Conservation (phyloP, 2,888 invertebrate species). For the Cheilosia soror region DNA sequence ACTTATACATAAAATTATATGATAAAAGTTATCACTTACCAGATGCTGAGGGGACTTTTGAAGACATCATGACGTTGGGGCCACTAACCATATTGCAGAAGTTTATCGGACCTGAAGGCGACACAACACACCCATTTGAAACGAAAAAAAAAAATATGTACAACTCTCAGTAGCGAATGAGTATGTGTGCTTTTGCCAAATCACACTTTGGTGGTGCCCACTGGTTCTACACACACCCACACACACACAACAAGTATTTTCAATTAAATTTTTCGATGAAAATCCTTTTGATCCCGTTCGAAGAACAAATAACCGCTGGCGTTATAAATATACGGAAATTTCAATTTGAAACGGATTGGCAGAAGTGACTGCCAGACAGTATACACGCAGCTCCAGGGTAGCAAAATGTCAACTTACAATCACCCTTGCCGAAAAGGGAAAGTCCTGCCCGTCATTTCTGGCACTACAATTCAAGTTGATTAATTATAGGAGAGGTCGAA, state of each 20-base stretch:
- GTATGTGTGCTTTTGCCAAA: conserved; percentile 50
- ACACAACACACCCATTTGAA: conserved; percentile 68
- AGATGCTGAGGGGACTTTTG: conserved; percentile 4
- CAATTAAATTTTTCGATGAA: conserved; percentile 72
- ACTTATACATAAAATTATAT: conserved; percentile 20
- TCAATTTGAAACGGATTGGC: conserved; percentile 62
- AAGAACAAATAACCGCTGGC: conserved; percentile 72
- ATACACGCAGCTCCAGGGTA: conserved; percentile 57
- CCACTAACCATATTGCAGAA: conserved; percentile 58
- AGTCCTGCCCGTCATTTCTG: conserved; percentile 58
- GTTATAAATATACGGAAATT: conserved; percentile 58
- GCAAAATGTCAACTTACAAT: conserved; percentile 60
- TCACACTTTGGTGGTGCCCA: conserved; percentile 50
- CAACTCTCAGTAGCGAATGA: conserved; percentile 25
- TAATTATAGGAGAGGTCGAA: conserved; percentile 52
- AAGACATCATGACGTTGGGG: neutral
- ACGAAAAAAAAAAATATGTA: conserved; percentile 33
- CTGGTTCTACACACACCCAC: conserved; percentile 36
- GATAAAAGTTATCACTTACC: conserved; percentile 49
- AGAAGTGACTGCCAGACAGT: conserved; percentile 54
- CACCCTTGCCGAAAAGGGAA: conserved; percentile 57
- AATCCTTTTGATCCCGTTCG: conserved; percentile 73
- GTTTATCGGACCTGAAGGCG: conserved; percentile 54
- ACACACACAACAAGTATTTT: conserved; percentile 59
- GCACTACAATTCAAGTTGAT: conserved; percentile 55